Evolutionary conservation across 1,140 invertebrate species (phyloP).

Genomic region (Ceratitis capitata): DNA sequence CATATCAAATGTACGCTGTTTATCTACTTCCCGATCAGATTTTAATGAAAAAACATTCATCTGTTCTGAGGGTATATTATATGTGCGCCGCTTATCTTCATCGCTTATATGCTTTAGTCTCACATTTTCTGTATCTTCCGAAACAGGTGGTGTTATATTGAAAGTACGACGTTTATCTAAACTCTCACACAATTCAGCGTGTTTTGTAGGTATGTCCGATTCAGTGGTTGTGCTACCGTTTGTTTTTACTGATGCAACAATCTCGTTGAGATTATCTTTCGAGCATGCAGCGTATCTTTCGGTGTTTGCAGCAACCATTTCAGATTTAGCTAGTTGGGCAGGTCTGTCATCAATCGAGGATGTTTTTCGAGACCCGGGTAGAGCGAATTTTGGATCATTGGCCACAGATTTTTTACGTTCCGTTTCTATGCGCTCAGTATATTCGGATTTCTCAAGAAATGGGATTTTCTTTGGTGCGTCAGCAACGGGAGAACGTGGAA

Average conservation of each 20-base stretch:
- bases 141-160: not conserved
- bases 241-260: not conserved
- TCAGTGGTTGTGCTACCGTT: not conserved
- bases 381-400: not conserved
- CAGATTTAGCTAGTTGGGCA: not conserved
- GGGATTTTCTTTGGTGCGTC: not conserved
- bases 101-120: not conserved
- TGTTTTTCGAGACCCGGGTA: not conserved
- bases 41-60: not conserved
- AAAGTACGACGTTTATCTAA: not conserved
- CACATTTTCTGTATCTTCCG: not conserved
- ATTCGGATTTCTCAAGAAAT: constrained; percentile 44
- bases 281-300: not conserved
- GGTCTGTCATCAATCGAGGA: not conserved
- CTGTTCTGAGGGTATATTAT: not conserved
- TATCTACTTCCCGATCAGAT: not conserved
- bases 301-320: not conserved
- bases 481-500: constrained; percentile 54
- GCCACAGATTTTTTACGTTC: not conserved
- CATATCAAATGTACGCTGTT: not conserved
- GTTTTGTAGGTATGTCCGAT: not conserved
- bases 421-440: constrained; percentile 6
- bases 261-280: not conserved
- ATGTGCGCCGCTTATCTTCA: not conserved
- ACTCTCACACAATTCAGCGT: not conserved